Base-by-base conservation (phyloP, 2,888 invertebrate species). In the Herminia tarsipennalis region DNA sequence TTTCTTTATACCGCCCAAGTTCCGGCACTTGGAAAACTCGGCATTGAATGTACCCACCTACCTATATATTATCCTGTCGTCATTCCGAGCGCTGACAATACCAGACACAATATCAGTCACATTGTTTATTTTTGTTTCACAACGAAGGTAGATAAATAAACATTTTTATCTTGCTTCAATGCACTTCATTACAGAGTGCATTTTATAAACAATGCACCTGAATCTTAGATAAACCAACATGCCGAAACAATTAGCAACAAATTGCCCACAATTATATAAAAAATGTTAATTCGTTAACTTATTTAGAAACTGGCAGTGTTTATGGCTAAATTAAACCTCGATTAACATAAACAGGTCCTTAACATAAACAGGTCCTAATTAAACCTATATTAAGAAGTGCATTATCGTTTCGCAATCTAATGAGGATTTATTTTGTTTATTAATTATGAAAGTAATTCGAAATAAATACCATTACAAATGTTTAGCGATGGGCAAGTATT, bases 321-420 rank as follows among this genome's bases (percentile, higher is more conserved):
- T 48, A 38, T 24, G 34, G 34, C 35, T 54, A 41, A 43, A 59
- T 47, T 38, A 46, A 24, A n/a, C 30, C 30, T 33, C 9, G 21
- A 34, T 18, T 18, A 17, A 40, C 46, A 13, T 14, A 36, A 24
- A 12, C 56, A 41, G 20, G 40, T 47, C 32, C 37, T 18, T 18
- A 17, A 40, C 46, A 13, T 14, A 36, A 24, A 12, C 56, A 41
- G 20, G 40, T 47, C 32, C 38, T 55, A 47, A 60, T 65, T 60
- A 47, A 29, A 35, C 17, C 56, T 39, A 24, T 50, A 50, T 25
- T 40, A 40, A 39, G 32, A 12, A n/a, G 2, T n/a, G 59, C 36
- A 25, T 25, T 41, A 42, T 43, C 29, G 45, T 44, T 20, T 63
- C 48, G 39, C 53, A 58, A 64, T 49, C 38, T 49, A 43, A 59